These are phyloP conservation scores for Brachystomella parvula DNA, from an alignment of 1,140 invertebrate genomes.

Conservation along the genomic window DNA sequence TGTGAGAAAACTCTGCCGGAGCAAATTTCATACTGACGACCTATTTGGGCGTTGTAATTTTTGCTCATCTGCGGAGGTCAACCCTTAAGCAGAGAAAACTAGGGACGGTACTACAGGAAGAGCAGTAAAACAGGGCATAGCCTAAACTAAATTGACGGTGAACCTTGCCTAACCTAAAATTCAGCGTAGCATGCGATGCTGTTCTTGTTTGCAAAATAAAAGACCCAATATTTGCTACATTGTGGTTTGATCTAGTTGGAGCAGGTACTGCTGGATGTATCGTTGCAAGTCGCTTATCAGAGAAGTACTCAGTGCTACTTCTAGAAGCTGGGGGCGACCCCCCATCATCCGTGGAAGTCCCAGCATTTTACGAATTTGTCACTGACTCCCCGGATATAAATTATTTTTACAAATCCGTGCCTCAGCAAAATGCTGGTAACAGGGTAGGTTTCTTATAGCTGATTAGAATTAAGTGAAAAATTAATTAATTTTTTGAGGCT, in stretches of 20 bases:
- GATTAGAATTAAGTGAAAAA: background rate
- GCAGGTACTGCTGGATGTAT: background rate
- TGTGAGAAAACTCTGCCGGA: too few species aligned
- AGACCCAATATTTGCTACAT: background rate
- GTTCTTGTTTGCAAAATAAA: background rate
- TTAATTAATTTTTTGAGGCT: background rate
- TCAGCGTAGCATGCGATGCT: too few species aligned
- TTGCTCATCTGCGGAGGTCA: too few species aligned
- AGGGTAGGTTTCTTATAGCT: background rate
- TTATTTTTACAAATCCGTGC: background rate
- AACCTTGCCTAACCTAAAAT: too few species aligned
- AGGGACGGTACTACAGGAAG: background rate
- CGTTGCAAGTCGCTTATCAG: constrained; percentile 1
- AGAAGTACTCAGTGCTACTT: background rate
- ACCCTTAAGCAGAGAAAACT: too few species aligned
- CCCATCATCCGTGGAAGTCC: background rate
- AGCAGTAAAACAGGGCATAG: too few species aligned
- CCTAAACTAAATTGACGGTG: too few species aligned
- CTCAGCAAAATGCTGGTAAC: background rate
- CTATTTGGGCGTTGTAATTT: too few species aligned
- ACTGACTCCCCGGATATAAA: background rate
- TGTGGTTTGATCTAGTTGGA: background rate
- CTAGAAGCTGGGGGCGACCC: background rate
- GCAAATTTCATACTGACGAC: too few species aligned
- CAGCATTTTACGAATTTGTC: background rate